These are phyloP conservation scores for Potorous gilbertii DNA, from an alignment of 2,797 vertebrate genomes.

Conservation along the genomic window DNA sequence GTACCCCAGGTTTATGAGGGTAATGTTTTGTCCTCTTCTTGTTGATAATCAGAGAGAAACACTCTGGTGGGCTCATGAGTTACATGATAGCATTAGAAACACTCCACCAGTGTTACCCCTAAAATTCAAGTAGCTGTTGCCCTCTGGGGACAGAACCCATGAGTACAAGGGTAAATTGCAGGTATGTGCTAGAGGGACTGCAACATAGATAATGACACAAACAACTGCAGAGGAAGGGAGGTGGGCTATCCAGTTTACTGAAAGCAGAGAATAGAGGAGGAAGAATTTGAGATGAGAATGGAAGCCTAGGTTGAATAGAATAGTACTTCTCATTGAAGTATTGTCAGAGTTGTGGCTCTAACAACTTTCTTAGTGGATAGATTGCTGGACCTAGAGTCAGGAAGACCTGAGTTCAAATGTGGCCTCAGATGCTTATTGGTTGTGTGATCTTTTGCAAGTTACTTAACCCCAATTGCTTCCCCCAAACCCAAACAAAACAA, in stretches of 20 bases:
- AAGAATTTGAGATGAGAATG: neutral
- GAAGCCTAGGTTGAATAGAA: neutral
- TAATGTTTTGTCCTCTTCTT: neutral
- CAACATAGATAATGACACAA: neutral
- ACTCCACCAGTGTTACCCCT: no score
- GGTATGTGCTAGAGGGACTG: neutral
- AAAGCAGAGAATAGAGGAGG: neutral
- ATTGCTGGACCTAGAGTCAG: neutral
- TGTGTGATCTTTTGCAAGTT: neutral
- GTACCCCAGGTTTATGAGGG: neutral
- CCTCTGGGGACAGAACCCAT: neutral
- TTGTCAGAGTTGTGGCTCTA: neutral
- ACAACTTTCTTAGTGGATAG: no score
- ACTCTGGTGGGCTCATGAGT: neutral
- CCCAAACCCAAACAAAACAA: neutral
- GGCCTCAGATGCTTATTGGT: neutral
- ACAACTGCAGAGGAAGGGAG: neutral
- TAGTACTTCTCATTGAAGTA: neutral
- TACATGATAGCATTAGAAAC: neutral
- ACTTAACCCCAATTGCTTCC: neutral
- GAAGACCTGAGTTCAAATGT: neutral
- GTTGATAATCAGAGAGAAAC: neutral
- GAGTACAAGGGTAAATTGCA: neutral
- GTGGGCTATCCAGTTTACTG: neutral
- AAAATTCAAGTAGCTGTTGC: no score